Conservation (phyloP, 1,140 invertebrate species). For the Bombus confusus region DNA sequence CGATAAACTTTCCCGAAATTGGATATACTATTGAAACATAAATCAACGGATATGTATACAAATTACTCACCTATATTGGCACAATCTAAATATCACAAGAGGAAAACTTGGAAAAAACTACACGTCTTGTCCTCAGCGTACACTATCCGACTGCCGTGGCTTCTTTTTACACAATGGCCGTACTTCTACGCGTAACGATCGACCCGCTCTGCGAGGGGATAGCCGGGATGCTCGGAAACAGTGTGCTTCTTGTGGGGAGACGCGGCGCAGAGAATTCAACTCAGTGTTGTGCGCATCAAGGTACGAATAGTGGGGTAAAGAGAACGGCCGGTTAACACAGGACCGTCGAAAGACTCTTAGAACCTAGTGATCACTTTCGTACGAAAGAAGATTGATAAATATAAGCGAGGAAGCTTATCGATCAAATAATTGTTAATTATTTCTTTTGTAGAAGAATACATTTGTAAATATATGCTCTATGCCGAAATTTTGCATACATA, state of each 20-base stretch:
- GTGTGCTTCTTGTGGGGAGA: slow-evolving; percentile 59
- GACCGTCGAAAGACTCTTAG: slow-evolving; percentile 7
- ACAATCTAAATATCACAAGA: slow-evolving; percentile 82
- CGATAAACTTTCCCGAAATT: too few species aligned
- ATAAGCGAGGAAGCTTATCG: background rate
- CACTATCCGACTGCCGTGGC: slow-evolving; percentile 77
- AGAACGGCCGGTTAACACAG: slow-evolving; percentile 42
- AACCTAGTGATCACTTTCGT: slow-evolving; percentile 28
- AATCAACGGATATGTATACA: background rate
- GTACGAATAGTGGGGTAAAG: slow-evolving; percentile 39
- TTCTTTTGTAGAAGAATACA: too few species aligned
- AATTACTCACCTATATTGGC: slow-evolving; percentile 79
- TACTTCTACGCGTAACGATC: slow-evolving; percentile 76
- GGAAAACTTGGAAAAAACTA: slow-evolving; percentile 80
- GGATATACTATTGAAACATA: background rate
- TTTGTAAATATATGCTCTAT: background rate
- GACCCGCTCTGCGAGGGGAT: slow-evolving; percentile 64
- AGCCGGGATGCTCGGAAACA: slow-evolving; percentile 66
- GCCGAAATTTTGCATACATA: background rate
- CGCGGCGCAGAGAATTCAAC: slow-evolving; percentile 71
- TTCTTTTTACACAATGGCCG: slow-evolving; percentile 81
- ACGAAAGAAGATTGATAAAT: too few species aligned
- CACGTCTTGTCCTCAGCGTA: slow-evolving; percentile 77
- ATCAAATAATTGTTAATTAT: background rate
- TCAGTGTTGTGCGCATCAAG: slow-evolving; percentile 66